These are phyloP conservation scores for Chiloscyllium punctatum DNA, from an alignment of 2,797 vertebrate species.

Conservation along the genomic window DNA sequence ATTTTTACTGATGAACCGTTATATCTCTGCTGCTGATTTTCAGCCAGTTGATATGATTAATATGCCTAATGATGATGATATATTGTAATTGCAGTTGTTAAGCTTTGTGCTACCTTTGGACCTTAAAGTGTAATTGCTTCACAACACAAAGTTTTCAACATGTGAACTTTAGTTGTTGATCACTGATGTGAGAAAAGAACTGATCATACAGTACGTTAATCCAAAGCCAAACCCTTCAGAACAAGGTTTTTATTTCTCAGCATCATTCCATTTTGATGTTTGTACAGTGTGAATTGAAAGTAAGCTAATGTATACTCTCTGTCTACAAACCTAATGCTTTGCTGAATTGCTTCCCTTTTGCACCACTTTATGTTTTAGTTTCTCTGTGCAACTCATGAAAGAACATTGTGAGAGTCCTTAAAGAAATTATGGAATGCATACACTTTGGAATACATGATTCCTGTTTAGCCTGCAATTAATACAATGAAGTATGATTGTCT, in stretches of 20 bases:
- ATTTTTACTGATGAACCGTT: neutral
- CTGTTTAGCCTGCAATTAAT: neutral
- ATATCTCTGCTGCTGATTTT: neutral
- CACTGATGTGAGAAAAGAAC: neutral
- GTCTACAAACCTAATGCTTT: neutral
- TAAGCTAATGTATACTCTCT: neutral
- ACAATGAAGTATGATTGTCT: neutral
- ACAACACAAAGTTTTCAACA: neutral
- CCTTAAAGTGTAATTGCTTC: neutral
- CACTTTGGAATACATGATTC: neutral
- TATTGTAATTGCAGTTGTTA: neutral
- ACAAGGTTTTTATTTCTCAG: neutral
- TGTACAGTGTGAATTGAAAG: neutral
- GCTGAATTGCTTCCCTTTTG: neutral
- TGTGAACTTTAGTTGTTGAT: neutral
- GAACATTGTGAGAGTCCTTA: neutral
- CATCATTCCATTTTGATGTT: neutral
- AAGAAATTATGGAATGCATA: neutral
- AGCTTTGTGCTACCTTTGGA: neutral
- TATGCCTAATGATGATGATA: neutral
- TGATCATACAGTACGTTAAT: neutral
- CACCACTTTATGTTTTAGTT: neutral
- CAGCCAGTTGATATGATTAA: neutral
- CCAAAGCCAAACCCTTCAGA: neutral
- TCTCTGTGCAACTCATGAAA: neutral